A percentile compares a stretch with the other conserved stretches of the same genome.
phyloP scores from a whole-genome alignment of 2,888 invertebrate species.

The Halocaridina rubra region DNA sequence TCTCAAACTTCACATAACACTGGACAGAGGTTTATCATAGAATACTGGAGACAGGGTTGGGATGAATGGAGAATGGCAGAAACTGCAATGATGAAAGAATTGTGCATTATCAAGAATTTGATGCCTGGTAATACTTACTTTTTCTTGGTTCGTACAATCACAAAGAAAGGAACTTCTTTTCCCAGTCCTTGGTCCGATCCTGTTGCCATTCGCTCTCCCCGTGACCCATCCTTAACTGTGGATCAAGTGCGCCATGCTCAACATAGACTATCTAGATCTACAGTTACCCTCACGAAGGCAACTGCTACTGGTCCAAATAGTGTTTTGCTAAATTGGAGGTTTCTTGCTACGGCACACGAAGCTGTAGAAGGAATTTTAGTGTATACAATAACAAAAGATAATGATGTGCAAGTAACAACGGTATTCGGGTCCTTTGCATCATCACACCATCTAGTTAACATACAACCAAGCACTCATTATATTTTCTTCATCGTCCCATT shows the following conservation, averaged over 20 bases:
- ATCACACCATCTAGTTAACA: slow-evolving; percentile 80
- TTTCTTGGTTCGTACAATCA: slow-evolving; percentile 71
- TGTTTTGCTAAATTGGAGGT: slow-evolving; percentile 85
- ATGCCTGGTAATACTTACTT: slow-evolving; percentile 85
- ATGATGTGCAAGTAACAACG: slow-evolving; percentile 72
- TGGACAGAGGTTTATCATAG: slow-evolving; percentile 84
- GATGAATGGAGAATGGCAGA: slow-evolving; percentile 43
- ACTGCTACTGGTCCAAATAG: slow-evolving; percentile 80
- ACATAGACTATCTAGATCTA: slow-evolving; percentile 43
- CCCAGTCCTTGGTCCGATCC: slow-evolving; percentile 62
- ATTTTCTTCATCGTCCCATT: slow-evolving; percentile 94
- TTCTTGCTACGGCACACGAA: slow-evolving; percentile 69
- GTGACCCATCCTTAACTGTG: slow-evolving; percentile 13
- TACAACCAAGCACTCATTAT: slow-evolving; percentile 88
- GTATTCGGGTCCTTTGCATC: slow-evolving; percentile 75
- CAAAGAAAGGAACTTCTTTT: slow-evolving; percentile 49
- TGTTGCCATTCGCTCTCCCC: slow-evolving; percentile 25
- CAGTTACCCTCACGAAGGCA: slow-evolving; percentile 75
- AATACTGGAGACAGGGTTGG: slow-evolving; percentile 66
- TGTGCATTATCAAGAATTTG: slow-evolving; percentile 78
- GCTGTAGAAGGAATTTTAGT: slow-evolving; percentile 79
- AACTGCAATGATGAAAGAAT: slow-evolving; percentile 28
- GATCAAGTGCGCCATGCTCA: slow-evolving; percentile 39
- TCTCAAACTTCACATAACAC: slow-evolving; percentile 72
- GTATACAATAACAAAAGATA: slow-evolving; percentile 70